phyloP scores from a whole-genome alignment of 2,797 vertebrate species.

The Hypotaenidia okinawae region DNA sequence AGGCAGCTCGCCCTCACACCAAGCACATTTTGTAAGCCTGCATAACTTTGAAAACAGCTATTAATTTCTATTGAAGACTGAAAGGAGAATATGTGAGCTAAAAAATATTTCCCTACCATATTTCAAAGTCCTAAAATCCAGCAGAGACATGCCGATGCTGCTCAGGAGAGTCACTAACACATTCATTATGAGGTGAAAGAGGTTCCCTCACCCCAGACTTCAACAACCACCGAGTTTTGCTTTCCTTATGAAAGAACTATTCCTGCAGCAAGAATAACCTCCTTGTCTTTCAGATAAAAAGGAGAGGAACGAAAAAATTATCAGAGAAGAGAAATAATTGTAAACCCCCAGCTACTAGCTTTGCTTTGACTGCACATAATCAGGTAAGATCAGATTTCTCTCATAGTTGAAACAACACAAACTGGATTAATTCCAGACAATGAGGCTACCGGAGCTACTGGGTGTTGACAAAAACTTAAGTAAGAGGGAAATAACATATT shows the following conservation, averaged over 20 bases:
- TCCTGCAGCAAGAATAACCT: background rate
- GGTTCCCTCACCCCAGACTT: background rate
- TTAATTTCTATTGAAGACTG: background rate
- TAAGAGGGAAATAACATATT: background rate
- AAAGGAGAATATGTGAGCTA: background rate
- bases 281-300: background rate
- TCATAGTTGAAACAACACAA: background rate
- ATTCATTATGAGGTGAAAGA: background rate
- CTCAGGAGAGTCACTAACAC: background rate
- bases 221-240: fast-evolving
- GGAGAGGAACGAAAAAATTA: background rate
- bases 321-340: background rate
- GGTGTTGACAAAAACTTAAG: background rate
- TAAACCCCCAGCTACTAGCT: background rate
- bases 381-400: background rate
- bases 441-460: background rate
- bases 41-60: background rate
- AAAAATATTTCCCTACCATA: background rate
- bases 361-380: background rate
- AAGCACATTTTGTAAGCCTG: background rate
- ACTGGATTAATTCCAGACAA: background rate
- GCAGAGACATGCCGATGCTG: background rate
- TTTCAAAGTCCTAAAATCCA: background rate
- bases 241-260: background rate
- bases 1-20: background rate